These are phyloP conservation scores for Drosophila arawakana DNA, from an alignment of 1,140 invertebrate species.

Conservation along the genomic window DNA sequence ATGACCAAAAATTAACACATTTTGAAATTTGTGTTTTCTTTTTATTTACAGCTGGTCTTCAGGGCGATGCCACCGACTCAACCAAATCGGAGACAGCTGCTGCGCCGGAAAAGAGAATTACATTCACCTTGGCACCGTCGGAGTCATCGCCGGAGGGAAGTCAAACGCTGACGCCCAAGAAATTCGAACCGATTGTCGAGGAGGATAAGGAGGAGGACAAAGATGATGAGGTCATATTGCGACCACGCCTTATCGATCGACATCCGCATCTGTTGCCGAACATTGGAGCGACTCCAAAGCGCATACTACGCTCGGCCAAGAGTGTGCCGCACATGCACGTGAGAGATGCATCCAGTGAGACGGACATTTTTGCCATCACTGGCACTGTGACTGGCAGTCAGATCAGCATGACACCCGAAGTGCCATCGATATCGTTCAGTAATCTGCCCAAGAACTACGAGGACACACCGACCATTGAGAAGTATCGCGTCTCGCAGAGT, in stretches of 20 bases:
- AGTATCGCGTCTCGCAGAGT: conserved; percentile 81
- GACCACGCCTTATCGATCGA: conserved; percentile 73
- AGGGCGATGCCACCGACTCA: conserved; percentile 61
- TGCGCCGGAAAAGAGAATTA: conserved; percentile 70
- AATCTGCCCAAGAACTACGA: conserved; percentile 84
- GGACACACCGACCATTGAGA: conserved; percentile 84
- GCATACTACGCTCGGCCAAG: conserved; percentile 69
- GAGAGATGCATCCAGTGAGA: conserved; percentile 73
- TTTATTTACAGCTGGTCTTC: conserved; percentile 46
- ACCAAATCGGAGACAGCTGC: conserved; percentile 9
- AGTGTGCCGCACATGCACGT: conserved; percentile 82
- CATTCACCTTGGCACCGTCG: conserved; percentile 67
- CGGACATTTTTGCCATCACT: conserved; percentile 81
- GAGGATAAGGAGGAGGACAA: conserved; percentile 72
- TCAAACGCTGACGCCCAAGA: conserved; percentile 70
- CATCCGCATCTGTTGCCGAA: conserved; percentile 64
- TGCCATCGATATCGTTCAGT: conserved; percentile 81
- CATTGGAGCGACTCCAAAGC: conserved; percentile 61
- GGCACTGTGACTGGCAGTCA: conserved; percentile 74
- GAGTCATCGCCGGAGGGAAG: conserved; percentile 76
- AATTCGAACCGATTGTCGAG: conserved; percentile 76
- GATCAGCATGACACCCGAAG: conserved; percentile 84
- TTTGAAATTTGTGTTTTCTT: background rate
- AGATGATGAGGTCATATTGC: conserved; percentile 78
- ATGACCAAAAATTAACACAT: background rate